Evolutionary conservation across 1,140 invertebrate species (phyloP).

Genomic region (Leguminivora glycinivorella): DNA sequence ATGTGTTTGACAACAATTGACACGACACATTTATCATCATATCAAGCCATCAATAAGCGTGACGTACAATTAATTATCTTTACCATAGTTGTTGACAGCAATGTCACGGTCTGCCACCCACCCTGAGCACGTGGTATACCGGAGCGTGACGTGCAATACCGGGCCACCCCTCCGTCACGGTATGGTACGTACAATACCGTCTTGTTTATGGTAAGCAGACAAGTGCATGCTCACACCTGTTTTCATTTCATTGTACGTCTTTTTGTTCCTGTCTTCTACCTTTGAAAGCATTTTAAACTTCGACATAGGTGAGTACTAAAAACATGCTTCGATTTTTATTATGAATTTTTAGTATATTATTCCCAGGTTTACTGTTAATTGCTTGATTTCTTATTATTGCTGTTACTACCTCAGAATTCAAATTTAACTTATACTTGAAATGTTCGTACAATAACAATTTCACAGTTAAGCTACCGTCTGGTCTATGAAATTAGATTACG

Average conservation of each 20-base stretch:
- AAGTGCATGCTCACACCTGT: neutral
- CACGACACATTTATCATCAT: neutral
- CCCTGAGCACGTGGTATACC: conserved; percentile 46
- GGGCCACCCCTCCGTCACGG: conserved; percentile 23
- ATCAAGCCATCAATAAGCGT: neutral
- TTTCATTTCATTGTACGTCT: no score
- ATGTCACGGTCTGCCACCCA: conserved; percentile 34
- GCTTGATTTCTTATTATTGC: no score
- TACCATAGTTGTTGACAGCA: conserved; percentile 30
- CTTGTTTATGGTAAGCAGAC: neutral
- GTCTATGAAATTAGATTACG: conserved; percentile 59
- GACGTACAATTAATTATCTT: neutral
- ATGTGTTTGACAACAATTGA: neutral
- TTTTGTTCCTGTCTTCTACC: no score
- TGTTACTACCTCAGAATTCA: no score
- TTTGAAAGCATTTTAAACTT: no score
- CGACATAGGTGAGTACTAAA: no score
- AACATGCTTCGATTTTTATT: no score
- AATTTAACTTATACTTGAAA: neutral
- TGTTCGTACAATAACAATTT: neutral
- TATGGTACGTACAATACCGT: neutral
- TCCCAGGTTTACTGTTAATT: no score
- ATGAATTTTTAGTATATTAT: no score
- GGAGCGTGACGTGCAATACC: conserved; percentile 40
- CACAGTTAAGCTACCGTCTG: conserved; percentile 21